These are phyloP conservation scores for Benthochromis sp. DNA, from an alignment of 2,113 vertebrate species.

Conservation along the genomic window DNA sequence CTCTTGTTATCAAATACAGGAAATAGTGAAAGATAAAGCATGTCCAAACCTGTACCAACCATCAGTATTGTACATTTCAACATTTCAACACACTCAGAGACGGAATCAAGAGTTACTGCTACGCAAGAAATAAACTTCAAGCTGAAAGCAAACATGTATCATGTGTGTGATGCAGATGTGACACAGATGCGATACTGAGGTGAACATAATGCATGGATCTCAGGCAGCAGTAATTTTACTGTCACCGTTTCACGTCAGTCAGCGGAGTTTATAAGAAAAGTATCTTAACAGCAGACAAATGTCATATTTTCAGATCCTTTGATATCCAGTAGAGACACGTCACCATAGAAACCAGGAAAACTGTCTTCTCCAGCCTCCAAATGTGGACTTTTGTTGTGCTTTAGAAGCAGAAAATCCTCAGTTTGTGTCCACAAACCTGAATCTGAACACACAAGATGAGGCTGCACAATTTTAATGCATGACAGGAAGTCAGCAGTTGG, in stretches of 20 bases:
- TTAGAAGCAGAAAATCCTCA: not conserved
- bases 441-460: not conserved
- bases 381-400: not conserved
- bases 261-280: fast-evolving
- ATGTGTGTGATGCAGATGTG: fast-evolving
- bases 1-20: not conserved
- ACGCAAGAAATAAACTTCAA: fast-evolving
- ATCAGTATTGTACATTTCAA: not conserved
- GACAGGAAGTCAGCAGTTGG: not conserved
- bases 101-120: not conserved
- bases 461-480: not conserved
- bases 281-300: not conserved
- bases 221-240: not conserved
- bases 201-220: not conserved
- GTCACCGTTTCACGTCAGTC: fast-evolving
- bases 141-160: not conserved
- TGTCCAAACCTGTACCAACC: fast-evolving
- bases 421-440: not conserved
- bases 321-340: not conserved
- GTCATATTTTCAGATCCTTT: fast-evolving
- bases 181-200: fast-evolving
- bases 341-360: not conserved
- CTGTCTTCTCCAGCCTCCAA: not conserved
- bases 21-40: not conserved
- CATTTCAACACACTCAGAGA: not conserved